Evolutionary conservation across 2,797 vertebrate genomes (phyloP).

Genomic region (Cetoscarus ocellatus): DNA sequence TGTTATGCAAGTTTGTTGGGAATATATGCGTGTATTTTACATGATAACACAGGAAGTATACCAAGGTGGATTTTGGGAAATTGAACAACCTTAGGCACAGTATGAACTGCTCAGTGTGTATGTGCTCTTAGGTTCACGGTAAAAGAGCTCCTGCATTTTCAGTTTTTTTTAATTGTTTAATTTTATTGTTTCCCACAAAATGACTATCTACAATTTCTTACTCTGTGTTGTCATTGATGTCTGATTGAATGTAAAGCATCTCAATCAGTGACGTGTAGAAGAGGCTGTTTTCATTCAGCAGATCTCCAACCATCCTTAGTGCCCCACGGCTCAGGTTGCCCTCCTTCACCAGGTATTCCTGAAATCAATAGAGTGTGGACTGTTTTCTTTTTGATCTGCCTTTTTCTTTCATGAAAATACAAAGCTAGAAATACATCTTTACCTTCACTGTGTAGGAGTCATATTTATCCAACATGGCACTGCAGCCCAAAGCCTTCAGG

Average conservation of each 20-base stretch:
- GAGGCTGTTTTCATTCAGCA: conserved; percentile 88
- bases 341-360: conserved; percentile 87
- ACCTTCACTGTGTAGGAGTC: conserved; percentile 87
- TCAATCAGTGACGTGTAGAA: conserved; percentile 86
- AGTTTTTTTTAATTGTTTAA: no score
- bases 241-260: conserved; percentile 84
- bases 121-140: no score
- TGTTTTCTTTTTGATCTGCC: rapidly evolving
- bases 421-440: not conserved
- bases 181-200: not conserved
- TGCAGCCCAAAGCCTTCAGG: conserved; percentile 75
- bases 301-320: conserved; percentile 86
- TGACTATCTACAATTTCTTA: conserved; percentile 55
- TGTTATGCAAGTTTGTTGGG: no score
- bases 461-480: conserved; percentile 78
- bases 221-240: conserved; percentile 84
- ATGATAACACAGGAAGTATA: no score
- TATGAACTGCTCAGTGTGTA: no score
- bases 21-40: no score
- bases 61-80: no score
- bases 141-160: no score
- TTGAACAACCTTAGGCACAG: no score
- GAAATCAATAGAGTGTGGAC: not conserved
- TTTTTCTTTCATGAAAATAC: not conserved
- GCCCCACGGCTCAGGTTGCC: conserved; percentile 86